These are phyloP conservation scores for Dasysyrphus tricinctus DNA, from an alignment of 2,888 invertebrate genomes.

Conservation along the genomic window DNA sequence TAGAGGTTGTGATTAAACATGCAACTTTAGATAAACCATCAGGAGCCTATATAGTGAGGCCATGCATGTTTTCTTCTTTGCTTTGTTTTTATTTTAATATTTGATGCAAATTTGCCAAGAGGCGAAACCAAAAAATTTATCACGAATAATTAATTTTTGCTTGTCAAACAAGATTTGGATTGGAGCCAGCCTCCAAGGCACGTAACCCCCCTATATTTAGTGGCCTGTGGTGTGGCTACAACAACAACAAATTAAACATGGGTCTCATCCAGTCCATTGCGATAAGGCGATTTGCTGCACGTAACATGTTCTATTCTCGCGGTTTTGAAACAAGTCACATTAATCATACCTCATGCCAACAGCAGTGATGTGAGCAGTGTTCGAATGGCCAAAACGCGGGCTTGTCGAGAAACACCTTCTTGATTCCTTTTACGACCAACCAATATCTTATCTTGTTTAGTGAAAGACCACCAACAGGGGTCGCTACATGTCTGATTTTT, in stretches of 20 bases:
- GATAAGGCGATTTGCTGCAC: constrained; percentile 62
- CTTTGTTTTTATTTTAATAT: constrained; percentile 13
- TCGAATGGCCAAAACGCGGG: constrained; percentile 31
- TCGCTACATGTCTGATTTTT: constrained; percentile 34
- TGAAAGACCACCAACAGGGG: constrained; percentile 64
- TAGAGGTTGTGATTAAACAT: constrained; percentile 37
- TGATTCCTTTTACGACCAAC: constrained; percentile 37
- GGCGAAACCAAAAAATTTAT: constrained; percentile 61
- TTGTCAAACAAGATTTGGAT: constrained; percentile 74
- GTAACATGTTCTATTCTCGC: constrained; percentile 62
- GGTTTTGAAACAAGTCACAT: constrained; percentile 58
- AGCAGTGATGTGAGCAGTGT: constrained; percentile 26
- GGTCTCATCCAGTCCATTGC: constrained; percentile 60
- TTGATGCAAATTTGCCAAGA: constrained; percentile 57
- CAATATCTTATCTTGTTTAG: constrained; percentile 33
- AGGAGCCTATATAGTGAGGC: constrained; percentile 17
- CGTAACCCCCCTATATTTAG: constrained; percentile 32
- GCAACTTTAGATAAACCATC: constrained; percentile 44
- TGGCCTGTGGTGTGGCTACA: constrained; percentile 30
- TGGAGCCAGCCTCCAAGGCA: constrained; percentile 61
- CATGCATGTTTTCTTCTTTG: constrained; percentile 2
- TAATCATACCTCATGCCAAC: constrained; percentile 63
- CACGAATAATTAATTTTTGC: constrained; percentile 70
- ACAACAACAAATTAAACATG: constrained; percentile 44
- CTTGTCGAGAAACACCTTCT: constrained; percentile 52